Base-by-base conservation (phyloP, 2,113 vertebrate species). In the Myotis brandtii region DNA sequence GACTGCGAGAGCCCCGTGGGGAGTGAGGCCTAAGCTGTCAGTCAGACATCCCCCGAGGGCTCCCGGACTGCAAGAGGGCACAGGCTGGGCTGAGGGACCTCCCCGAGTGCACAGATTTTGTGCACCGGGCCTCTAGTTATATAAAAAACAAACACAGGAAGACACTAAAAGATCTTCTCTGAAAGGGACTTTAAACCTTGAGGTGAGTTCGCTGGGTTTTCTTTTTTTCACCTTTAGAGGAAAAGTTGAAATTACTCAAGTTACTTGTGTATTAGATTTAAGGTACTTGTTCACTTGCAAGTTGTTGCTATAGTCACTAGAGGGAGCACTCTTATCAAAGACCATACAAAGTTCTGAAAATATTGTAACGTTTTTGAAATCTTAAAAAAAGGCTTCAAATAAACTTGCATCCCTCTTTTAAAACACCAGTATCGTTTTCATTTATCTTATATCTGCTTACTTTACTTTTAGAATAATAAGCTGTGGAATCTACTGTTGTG, bases 251-350 rank as follows among this genome's bases (percentile, higher is more conserved):
- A 82, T 72, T 69, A 1, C 69, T 93, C 21, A 40, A 30, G 18
- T 73, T 77, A 50, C 46, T 46, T 46, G 30, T 27, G 8, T 40
- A 6, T 67, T 77, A 43, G 48, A 92, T 16, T 85, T 81, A n/a
- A 84, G 40, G 27, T n/a, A 2, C 12, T 3, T 62, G 18, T 52
- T 89, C 34, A 93, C 25, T 79, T 86, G 86, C 82, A 87, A 94
- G 40, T 88, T 69, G 48, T 62, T 3, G 5, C 25, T 94, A 3
- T 0, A 12, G 25, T 80, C 97, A 97, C 95, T 84, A 97, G 97
- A 97, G 97, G 96, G 96, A 40, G 9, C 70, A 90, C 75, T 72
- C 13, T 17, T 76, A 95, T 54, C 86, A 96, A 87, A 91, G 23
- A 96, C 90, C 34, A 27, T 23, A 12, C 17, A 32, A 93, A 96